Percentiles rank a stretch among this genome's conserved stretches.
phyloP scores from a whole-genome alignment of 2,888 invertebrate genomes.

The Didymodactylos carnosus region DNA sequence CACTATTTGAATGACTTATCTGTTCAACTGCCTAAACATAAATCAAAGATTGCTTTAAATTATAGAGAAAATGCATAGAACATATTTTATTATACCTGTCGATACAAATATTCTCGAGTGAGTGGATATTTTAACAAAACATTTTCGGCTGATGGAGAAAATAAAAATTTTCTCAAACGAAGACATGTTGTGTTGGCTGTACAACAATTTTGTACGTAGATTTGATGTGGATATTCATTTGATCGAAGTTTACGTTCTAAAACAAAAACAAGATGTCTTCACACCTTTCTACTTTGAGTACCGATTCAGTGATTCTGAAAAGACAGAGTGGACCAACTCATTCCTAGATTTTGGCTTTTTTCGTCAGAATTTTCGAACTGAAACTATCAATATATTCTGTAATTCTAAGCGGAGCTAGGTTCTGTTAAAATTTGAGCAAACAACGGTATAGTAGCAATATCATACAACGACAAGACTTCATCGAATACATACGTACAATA shows the following conservation, averaged over 20 bases:
- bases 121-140: conserved; percentile 42
- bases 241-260: conserved; percentile 74
- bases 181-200: conserved; percentile 88
- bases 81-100: conserved; percentile 29
- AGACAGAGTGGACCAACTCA: too few relatives aligned
- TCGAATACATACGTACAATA: too few relatives aligned
- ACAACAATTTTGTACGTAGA: conserved; percentile 96
- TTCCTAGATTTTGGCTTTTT: too few relatives aligned
- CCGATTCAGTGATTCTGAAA: too few relatives aligned
- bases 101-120: conserved; percentile 50
- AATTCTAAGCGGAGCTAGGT: too few relatives aligned
- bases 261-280: conserved; percentile 20
- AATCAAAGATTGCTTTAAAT: conserved; percentile 22
- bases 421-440: too few relatives aligned
- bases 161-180: conserved; percentile 44
- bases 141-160: conserved; percentile 26
- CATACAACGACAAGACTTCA: too few relatives aligned
- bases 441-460: too few relatives aligned
- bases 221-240: conserved; percentile 80
- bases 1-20: conserved; percentile 74
- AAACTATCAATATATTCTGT: too few relatives aligned
- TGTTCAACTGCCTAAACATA: conserved; percentile 68
- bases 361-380: too few relatives aligned
- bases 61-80: neutral
- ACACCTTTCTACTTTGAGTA: neutral